Base-by-base conservation (phyloP, 2,888 invertebrate species). In the Drosophila phalerata region DNA sequence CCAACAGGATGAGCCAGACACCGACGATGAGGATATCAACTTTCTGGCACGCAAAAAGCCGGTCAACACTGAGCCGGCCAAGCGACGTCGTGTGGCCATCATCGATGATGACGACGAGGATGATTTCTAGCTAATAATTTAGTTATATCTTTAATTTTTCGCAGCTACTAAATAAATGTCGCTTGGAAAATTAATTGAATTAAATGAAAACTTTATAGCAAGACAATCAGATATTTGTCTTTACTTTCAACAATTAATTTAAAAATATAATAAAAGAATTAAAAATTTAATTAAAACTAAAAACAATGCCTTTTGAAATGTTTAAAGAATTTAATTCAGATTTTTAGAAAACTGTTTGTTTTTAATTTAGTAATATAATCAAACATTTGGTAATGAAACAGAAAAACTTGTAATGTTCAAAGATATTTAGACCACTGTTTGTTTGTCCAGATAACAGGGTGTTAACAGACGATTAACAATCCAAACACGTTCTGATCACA, bases 61-160 rank as follows among this genome's bases (percentile, higher is more conserved):
- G 70, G 53, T 65, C 47, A 71, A 43, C 61, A 62, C 49, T 13
- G 81, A 87, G 73, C 89, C 91, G 40, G 78, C 88, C 69, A 92
- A 92, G 68, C 91, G 92, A 62, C 92, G 92, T 71, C 92, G 92
- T 62, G 69, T 92, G 64, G 92, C 91, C 58, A 73, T 91, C 73
- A 91, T 92, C 79, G 91, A 91, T 65, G 92, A 91, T 69, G 91
- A 92, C 61, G 92, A 91, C 52, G 91, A 91, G 17, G 88, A 90
- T 69, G 87, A 79, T 65, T 87, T 89, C 71, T 87, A 89, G 72
- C 70, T 63, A 53, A 55, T 60, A 76, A 72, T 75, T 55, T 37
- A 61, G 38, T 55, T 67, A 51, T 51, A 30, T 38, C 34, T 52
- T 47, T 62, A 47, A 69, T 69, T 69, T 60, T 47, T 22, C 57